These are phyloP conservation scores for Idaea biselata DNA, from an alignment of 2,888 invertebrate genomes.

Conservation along the genomic window DNA sequence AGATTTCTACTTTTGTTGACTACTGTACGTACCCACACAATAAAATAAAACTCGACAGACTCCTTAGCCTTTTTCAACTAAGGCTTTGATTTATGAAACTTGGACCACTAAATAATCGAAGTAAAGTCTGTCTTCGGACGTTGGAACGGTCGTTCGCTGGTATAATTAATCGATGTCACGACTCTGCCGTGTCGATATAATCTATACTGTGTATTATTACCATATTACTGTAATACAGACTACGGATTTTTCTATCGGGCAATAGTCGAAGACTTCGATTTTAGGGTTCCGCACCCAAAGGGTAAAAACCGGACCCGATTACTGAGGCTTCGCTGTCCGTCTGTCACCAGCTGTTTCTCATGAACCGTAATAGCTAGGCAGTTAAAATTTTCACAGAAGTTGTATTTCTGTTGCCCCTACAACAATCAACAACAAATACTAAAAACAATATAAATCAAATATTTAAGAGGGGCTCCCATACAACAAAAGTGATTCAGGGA, in stretches of 20 bases:
- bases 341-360: no score
- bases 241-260: background rate
- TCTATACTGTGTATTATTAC: background rate
- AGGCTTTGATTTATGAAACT: background rate
- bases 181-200: conserved; percentile 8
- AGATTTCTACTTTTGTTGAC: background rate
- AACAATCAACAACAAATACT: no score
- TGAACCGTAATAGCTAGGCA: no score
- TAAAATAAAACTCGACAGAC: background rate
- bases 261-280: background rate
- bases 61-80: background rate
- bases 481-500: no score
- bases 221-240: background rate
- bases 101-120: conserved; percentile 25
- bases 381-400: no score
- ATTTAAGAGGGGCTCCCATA: no score
- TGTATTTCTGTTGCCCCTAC: no score
- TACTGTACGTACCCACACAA: background rate
- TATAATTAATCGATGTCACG: conserved; percentile 55
- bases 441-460: no score
- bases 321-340: no score
- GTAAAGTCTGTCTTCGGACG: conserved; percentile 23
- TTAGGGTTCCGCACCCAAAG: no score
- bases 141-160: conserved; percentile 25
- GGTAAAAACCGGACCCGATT: no score